phyloP scores from a whole-genome alignment of 2,797 vertebrate genomes.

The Telmatherina bonti region DNA sequence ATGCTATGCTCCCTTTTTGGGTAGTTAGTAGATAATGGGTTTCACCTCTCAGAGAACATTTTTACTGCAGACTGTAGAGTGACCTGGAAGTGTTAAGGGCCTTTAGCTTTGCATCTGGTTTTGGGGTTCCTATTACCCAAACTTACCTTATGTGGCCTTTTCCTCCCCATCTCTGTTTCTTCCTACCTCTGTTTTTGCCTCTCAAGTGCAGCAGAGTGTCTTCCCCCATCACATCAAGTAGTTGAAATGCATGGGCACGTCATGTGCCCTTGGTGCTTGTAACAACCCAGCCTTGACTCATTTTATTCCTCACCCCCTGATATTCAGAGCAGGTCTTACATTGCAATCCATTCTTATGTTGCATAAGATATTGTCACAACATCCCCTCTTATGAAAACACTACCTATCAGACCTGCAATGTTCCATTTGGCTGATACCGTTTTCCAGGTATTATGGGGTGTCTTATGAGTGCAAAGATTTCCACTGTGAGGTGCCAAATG shows the following conservation, averaged over 20 bases:
- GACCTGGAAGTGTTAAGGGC: conserved; percentile 35
- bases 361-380: conserved; percentile 22
- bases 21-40: conserved; percentile 72
- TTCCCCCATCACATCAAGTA: conserved; percentile 23
- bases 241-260: conserved; percentile 34
- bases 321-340: conserved; percentile 4
- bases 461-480: not conserved
- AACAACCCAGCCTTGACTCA: conserved; percentile 15
- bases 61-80: conserved; percentile 46
- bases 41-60: conserved; percentile 62
- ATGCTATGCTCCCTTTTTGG: conserved; percentile 60
- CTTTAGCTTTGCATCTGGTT: conserved; percentile 53
- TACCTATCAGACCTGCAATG: not conserved
- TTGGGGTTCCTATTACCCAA: conserved; percentile 36
- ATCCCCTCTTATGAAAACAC: conserved; percentile 14
- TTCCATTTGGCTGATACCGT: conserved; percentile 3
- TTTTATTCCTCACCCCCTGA: conserved; percentile 14
- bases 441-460: not conserved
- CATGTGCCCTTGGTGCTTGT: conserved; percentile 8
- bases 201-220: conserved; percentile 26
- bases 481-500: not conserved
- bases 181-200: conserved; percentile 22
- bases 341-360: not conserved
- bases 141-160: conserved; percentile 10
- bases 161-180: not conserved